Conservation (phyloP, 2,888 invertebrate genomes). For the Esperia sulphurella region DNA sequence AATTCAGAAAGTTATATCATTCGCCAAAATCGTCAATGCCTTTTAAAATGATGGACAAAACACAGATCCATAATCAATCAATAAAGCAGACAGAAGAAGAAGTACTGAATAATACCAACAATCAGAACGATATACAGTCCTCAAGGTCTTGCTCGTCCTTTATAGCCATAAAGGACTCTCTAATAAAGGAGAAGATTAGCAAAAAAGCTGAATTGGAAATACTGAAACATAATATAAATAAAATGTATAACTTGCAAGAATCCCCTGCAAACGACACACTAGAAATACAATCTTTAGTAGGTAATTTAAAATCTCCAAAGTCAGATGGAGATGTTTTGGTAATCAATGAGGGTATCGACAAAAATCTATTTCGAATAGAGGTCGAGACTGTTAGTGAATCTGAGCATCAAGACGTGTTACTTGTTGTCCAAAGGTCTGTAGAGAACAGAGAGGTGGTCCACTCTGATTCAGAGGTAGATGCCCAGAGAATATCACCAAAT, state of each 20-base stretch:
- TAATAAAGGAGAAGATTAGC: constrained; percentile 17
- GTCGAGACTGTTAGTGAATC: constrained; percentile 36
- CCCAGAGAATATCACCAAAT: constrained; percentile 24
- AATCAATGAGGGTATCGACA: constrained; percentile 12
- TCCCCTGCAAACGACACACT: constrained; percentile 13
- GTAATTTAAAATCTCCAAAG: not conserved
- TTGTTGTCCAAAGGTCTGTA: constrained; percentile 45
- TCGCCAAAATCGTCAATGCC: constrained; percentile 18
- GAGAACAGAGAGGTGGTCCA: constrained; percentile 20
- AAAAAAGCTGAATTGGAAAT: constrained; percentile 38
- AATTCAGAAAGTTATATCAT: constrained; percentile 60
- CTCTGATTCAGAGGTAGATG: constrained; percentile 14
- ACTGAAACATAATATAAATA: constrained; percentile 38
- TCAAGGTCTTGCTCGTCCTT: no score
- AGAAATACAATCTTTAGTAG: constrained; percentile 4
- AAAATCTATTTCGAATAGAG: constrained; percentile 40
- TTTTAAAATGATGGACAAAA: constrained; percentile 1
- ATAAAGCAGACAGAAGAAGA: not conserved
- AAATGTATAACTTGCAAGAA: constrained; percentile 33
- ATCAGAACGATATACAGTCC: not conserved
- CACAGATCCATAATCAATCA: not conserved
- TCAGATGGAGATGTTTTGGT: not conserved
- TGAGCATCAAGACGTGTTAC: constrained; percentile 26
- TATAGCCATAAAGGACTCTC: constrained; percentile 13
- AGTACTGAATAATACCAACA: not conserved